These are phyloP conservation scores for Silurus aristotelis DNA, from an alignment of 2,797 vertebrate species.

Conservation along the genomic window DNA sequence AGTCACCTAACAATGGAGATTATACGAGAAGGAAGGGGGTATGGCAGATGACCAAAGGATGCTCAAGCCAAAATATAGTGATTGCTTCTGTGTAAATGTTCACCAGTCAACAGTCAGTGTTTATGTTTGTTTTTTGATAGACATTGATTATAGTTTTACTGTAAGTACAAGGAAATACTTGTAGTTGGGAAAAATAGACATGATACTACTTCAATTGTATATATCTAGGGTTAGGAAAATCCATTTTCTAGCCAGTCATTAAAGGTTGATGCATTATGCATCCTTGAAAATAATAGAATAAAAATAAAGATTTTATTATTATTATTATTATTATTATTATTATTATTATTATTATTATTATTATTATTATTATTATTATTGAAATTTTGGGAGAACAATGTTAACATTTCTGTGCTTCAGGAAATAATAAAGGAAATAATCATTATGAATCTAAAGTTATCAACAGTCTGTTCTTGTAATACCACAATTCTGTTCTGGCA, in stretches of 20 bases:
- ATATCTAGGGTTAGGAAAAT: not conserved
- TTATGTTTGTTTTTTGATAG: not conserved
- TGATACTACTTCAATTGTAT: not conserved
- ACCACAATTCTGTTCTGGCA: no score
- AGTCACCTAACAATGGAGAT: constrained; percentile 52
- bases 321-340: no score
- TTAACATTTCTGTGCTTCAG: not conserved
- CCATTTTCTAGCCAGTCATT: not conserved
- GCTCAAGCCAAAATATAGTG: not conserved
- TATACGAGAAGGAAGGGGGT: constrained; percentile 37
- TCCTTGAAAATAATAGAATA: not conserved
- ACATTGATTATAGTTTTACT: not conserved
- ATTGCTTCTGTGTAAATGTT: not conserved
- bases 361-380: no score
- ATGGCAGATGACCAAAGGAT: constrained; percentile 35
- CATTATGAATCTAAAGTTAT: not conserved
- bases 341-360: no score
- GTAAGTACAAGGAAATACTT: not conserved
- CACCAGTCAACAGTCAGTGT: not conserved
- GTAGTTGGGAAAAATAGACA: not conserved
- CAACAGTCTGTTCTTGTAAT: no score
- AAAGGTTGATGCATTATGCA: not conserved
- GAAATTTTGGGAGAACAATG: not conserved
- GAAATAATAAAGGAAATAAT: not conserved
- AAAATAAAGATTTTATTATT: not conserved